phyloP scores from a whole-genome alignment of 1,140 invertebrate species.

The Aphidius ervi region DNA sequence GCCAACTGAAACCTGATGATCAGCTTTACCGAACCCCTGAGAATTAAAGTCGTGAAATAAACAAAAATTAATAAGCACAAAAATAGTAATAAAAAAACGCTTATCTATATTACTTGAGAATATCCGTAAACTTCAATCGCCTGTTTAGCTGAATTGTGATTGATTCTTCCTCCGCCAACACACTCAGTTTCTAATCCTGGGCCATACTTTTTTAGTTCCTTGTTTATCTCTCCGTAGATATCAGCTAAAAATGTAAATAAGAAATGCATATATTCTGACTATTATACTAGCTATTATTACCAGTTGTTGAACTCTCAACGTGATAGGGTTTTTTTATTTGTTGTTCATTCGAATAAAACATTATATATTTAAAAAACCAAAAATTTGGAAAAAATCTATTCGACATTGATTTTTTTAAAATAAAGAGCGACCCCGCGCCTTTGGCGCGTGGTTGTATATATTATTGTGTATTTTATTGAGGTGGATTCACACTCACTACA shows the following conservation, averaged over 20 bases:
- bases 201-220: conserved; percentile 47
- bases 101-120: conserved; percentile 61
- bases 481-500: no score
- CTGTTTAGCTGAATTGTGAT: conserved; percentile 69
- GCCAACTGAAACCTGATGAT: conserved; percentile 71
- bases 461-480: no score
- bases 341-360: no score
- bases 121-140: conserved; percentile 82
- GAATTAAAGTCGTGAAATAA: conserved; percentile 27
- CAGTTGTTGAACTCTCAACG: no score
- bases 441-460: no score
- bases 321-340: no score
- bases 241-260: conserved; percentile 54
- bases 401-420: no score
- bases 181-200: conserved; percentile 63
- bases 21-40: conserved; percentile 78
- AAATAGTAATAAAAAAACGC: neutral
- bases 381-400: no score
- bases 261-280: conserved; percentile 1
- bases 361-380: no score
- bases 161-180: conserved; percentile 80
- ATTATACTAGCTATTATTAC: no score
- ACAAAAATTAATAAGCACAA: neutral
- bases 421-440: no score
- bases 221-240: conserved; percentile 63